Evolutionary conservation across 2,888 invertebrate species (phyloP), one percentile per base, ranked within the genome.

Genomic region (Heliconius hortense): DNA sequence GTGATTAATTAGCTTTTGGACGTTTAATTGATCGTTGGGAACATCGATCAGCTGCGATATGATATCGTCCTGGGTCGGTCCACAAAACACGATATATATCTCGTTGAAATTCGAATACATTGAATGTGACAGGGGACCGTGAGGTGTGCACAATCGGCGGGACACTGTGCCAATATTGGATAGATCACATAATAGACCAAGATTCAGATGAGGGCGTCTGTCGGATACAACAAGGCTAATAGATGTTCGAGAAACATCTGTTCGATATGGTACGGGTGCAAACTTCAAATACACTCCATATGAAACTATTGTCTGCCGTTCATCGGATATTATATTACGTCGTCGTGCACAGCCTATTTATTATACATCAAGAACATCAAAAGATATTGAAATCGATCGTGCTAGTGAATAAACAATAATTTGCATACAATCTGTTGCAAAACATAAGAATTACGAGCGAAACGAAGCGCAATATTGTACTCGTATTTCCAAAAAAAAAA

Each of bases 81-180:
- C 48, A 35, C 53, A 56, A 70, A 83, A 84, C n/a, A 84, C 79
- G 78, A 79, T 74, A 80, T 84, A 84, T 83, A 82, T 84, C 83
- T 82, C 84, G 81, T 74, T 73, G 85, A 86, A 85, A 86, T 85
- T 86, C 86, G 85, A 84, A 89, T 88, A 87, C 77, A 67, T 56
- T 71, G 62, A 73, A 80, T 82, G 82, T 92, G 92, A 92, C 91
- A 86, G 85, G 92, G 92, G 92, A 90, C 88, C 89, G 90, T 90
- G 86, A 85, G 84, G 82, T 81, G 82, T 81, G 83, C 82, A 88
- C 89, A 88, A 88, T 87, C 86, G 87, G 82, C 85, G 87, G 87
- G 89, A 89, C 86, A 87, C 87, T 85, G 88, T 92, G 92, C 92
- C 92, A 93, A 93, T 92, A 93, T 89, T 90, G 89, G 89, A 91